Evolutionary conservation across 2,113 vertebrate genomes (phyloP), one percentile per base, ranked within the genome.

Genomic region (Tetraodon nigroviridis): DNA sequence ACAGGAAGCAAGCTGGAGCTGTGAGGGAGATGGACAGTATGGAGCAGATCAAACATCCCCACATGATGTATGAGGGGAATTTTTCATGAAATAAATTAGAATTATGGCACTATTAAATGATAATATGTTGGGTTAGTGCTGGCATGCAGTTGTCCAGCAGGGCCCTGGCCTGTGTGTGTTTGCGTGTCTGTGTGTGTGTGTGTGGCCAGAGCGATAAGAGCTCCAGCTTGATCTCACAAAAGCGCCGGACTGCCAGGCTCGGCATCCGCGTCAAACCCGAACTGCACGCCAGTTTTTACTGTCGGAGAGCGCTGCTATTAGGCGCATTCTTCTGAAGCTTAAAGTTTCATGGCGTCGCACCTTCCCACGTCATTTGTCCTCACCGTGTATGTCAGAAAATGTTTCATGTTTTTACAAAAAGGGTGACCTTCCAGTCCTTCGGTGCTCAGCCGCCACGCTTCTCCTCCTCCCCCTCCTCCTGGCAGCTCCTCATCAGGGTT

Each of bases 131-230:
- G 45, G 32, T 47, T 5, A 27, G 45, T 55, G 51, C 13, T 40
- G 40, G 6, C n/a, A 57, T 63, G 62, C 40, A 13, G 16, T 59
- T 51, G 22, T 48, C 18, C 37, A 0, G 12, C 49, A 40, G 51
- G 27, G 3, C 37, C 48, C 21, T 45, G 41, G 48, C 47, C 18
- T 58, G 32, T 5, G 22, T 24, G 41, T 59, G 13, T 29, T 37
- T 21, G n/a, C 37, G 55, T 40, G 45, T 37, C 32, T n/a, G 58
- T 32, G 50, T 5, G 21, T 57, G 19, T 6, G 52, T 59, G 51
- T 16, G 29, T 37, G 73, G 79, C 58, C 68, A 76, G 45, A 70
- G 66, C 66, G 75, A 82, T 78, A 80, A 83, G 76, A 69, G 48
- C 64, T 67, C 49, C 52, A 57, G 64, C 53, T 62, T 79, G 67